These are phyloP conservation scores for Malurus alboscapulatus DNA, from an alignment of 2,113 vertebrate species.

Conservation along the genomic window DNA sequence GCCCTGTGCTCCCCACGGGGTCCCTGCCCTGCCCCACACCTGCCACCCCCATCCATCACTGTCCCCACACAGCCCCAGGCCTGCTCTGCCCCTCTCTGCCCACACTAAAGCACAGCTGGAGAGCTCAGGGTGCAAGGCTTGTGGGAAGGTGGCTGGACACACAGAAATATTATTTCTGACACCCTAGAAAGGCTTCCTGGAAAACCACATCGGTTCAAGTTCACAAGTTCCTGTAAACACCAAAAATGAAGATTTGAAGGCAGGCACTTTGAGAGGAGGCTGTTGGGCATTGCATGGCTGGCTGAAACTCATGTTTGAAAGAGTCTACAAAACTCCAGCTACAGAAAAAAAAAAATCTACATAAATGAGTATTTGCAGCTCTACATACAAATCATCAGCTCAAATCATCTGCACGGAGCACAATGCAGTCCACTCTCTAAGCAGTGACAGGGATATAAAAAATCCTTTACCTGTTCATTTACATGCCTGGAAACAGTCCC, in stretches of 20 bases:
- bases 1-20: not conserved
- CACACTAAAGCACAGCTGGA: not conserved
- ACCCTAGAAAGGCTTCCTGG: not conserved
- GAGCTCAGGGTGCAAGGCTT: fast-evolving
- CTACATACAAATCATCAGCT: not conserved
- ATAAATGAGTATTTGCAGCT: not conserved
- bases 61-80: not conserved
- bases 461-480: not conserved
- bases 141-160: not conserved
- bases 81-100: not conserved
- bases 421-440: not conserved
- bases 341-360: not conserved
- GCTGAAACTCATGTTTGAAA: not conserved
- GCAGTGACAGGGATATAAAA: fast-evolving
- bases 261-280: fast-evolving
- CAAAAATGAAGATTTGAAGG: not conserved
- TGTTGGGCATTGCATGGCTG: not conserved
- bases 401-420: not conserved
- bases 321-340: not conserved
- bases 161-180: not conserved
- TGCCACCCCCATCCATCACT: not conserved
- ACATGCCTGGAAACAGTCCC: not conserved
- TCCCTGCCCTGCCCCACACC: not conserved
- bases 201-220: fast-evolving
- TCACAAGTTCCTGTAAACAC: not conserved